Conservation (phyloP, 2,113 vertebrate species). For the Labeo rohita region DNA sequence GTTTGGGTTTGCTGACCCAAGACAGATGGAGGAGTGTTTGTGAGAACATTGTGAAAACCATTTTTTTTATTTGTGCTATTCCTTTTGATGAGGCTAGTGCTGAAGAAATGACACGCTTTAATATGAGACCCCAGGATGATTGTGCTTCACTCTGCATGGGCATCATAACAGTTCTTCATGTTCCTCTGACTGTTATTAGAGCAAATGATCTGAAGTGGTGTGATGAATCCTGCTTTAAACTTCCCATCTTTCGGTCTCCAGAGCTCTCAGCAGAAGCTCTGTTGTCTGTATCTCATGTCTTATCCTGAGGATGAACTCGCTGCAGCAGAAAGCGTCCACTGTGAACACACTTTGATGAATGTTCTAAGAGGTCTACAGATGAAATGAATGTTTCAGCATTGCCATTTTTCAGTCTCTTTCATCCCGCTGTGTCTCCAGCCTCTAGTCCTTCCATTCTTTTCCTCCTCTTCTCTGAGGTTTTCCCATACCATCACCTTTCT, state of each 20-base stretch:
- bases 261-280: not conserved
- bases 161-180: not conserved
- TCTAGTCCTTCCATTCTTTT: not conserved
- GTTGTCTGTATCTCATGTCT: not conserved
- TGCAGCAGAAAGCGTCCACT: not conserved
- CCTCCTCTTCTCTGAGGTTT: not conserved
- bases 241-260: not conserved
- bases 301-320: not conserved
- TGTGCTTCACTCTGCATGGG: not conserved
- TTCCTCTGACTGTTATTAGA: not conserved
- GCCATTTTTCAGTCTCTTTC: not conserved
- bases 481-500: not conserved
- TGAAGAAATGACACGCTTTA: not conserved
- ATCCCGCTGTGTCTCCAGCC: not conserved
- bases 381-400: not conserved
- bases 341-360: slow-evolving; percentile 12
- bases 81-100: not conserved
- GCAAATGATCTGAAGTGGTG: not conserved
- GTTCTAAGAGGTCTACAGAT: slow-evolving; percentile 5
- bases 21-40: not conserved
- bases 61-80: not conserved
- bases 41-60: not conserved
- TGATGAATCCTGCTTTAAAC: not conserved
- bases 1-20: not conserved
- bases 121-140: not conserved